Base-by-base conservation (phyloP, 2,797 vertebrate genomes). In the Arctocebus calabarensis region DNA sequence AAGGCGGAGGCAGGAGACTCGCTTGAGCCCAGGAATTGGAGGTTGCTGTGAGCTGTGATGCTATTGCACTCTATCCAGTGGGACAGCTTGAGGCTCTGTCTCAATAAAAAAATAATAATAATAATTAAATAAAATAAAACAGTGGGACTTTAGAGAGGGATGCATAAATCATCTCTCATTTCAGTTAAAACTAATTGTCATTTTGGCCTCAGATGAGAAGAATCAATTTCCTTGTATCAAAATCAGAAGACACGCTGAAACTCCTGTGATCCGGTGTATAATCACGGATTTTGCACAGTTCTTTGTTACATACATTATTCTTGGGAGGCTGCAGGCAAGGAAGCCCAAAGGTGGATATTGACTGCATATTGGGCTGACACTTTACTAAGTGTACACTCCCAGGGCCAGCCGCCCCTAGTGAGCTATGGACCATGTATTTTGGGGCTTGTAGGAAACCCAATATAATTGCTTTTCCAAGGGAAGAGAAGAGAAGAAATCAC, bases 151-250 rank as follows among this genome's bases (percentile, higher is more conserved):
- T 22, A 52, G 16, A 29, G 68, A 77, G 14, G 8, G 23, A 22
- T 70, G 14, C 43, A 7, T 27, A 74, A 77, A 37, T 62, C 29
- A 43, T n/a, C 40, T 88, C 32, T 82, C 17, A 32, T 9, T 84
- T 93, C 57, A 59, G 6, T 4, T 86, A 79, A 37, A 52, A 23
- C 45, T 37, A 74, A 59, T 66, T 20, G 34, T 57, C 37, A 34
- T 83, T 95, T 43, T 45, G 64, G 34, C 20, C 52, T 79, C 59
- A 61, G 85, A 79, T 32, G 84, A 95, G 12, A 84, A 79, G 40
- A 84, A 74, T 7, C 74, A 27, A 55, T 77, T 90, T 92, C 84
- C 40, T 75, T 81, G 8, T 84, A 92, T 94, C 61, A 75, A 68
- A 92, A 88, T 84, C 59, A 45, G 27, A 62, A 34, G 62, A 25